A percentile compares a stretch with the other conserved stretches of the same genome.
phyloP scores from a whole-genome alignment of 1,140 invertebrate species.

The Pararge aegeria region DNA sequence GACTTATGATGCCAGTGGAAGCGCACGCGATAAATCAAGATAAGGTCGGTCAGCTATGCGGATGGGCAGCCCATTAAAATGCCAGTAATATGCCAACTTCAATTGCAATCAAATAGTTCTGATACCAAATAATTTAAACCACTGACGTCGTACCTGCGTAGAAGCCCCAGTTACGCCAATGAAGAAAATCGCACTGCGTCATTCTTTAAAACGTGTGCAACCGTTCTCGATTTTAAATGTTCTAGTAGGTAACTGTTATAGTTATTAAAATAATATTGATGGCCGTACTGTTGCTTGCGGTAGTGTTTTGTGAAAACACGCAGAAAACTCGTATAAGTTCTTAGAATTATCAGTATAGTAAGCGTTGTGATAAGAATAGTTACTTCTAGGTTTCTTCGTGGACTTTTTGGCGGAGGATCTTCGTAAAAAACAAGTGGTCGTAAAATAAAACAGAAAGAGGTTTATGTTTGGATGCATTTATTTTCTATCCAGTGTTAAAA shows the following conservation, averaged over 20 bases:
- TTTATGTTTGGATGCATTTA: background rate
- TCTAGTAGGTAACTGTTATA: too few relatives aligned
- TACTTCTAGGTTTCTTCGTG: too few relatives aligned
- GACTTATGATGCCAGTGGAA: slow-evolving; percentile 40
- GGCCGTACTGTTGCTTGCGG: too few relatives aligned
- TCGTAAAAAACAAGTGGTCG: too few relatives aligned
- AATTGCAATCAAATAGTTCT: slow-evolving; percentile 53
- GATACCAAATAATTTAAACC: slow-evolving; percentile 46
- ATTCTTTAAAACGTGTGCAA: slow-evolving; percentile 2
- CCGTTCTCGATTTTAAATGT: background rate
- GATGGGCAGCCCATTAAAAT: slow-evolving; percentile 67
- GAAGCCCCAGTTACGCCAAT: slow-evolving; percentile 20
- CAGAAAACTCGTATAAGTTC: too few relatives aligned
- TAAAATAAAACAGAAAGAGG: too few relatives aligned
- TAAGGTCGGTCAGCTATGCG: slow-evolving; percentile 67
- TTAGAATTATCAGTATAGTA: too few relatives aligned
- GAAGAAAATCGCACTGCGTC: slow-evolving; percentile 14
- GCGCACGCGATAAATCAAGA: slow-evolving; percentile 66
- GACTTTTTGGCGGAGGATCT: too few relatives aligned
- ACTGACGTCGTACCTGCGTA: slow-evolving; percentile 49
- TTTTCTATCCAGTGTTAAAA: background rate
- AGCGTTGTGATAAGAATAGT: too few relatives aligned
- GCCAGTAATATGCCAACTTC: slow-evolving; percentile 63
- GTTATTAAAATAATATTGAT: too few relatives aligned
- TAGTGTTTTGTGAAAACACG: too few relatives aligned